phyloP scores from a whole-genome alignment of 2,888 invertebrate genomes.

The Drosophila melanosoma region DNA sequence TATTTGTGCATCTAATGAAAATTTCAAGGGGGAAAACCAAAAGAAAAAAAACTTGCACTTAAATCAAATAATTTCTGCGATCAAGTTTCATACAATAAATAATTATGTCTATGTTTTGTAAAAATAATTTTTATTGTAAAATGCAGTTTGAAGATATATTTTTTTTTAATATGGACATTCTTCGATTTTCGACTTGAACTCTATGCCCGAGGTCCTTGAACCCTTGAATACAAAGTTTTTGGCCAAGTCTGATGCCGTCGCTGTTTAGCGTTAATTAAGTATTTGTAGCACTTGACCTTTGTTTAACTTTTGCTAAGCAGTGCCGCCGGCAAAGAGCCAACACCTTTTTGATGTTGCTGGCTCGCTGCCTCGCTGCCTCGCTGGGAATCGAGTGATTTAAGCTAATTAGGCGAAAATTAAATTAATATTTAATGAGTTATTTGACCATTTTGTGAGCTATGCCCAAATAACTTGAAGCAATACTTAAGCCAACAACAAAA shows the following conservation, averaged over 20 bases:
- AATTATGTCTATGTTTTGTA: background rate
- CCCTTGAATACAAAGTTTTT: conserved; percentile 14
- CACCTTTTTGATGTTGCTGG: conserved; percentile 68
- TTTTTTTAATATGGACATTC: conserved; percentile 6
- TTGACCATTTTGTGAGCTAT: conserved; percentile 53
- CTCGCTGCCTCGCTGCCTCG: background rate
- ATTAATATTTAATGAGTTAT: conserved; percentile 71
- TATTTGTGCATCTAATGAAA: conserved; percentile 67
- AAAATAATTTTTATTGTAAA: background rate
- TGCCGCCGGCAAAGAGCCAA: conserved; percentile 52
- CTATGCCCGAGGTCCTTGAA: conserved; percentile 18
- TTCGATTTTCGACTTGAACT: conserved; percentile 45
- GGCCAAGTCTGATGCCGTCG: conserved; percentile 25
- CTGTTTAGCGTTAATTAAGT: conserved; percentile 71
- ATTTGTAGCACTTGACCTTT: conserved; percentile 55
- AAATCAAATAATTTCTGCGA: conserved; percentile 55
- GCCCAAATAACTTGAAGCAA: conserved; percentile 19
- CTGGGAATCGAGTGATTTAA: conserved; percentile 41
- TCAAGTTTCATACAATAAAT: conserved; percentile 23
- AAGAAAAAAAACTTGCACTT: conserved; percentile 20
- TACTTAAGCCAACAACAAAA: background rate
- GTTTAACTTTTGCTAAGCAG: conserved; percentile 44
- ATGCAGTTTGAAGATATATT: background rate
- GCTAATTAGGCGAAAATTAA: conserved; percentile 77
- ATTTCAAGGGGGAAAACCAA: conserved; percentile 14